These are phyloP conservation scores for Gymnobelideus leadbeateri DNA, from an alignment of 2,113 vertebrate genomes.

Conservation along the genomic window DNA sequence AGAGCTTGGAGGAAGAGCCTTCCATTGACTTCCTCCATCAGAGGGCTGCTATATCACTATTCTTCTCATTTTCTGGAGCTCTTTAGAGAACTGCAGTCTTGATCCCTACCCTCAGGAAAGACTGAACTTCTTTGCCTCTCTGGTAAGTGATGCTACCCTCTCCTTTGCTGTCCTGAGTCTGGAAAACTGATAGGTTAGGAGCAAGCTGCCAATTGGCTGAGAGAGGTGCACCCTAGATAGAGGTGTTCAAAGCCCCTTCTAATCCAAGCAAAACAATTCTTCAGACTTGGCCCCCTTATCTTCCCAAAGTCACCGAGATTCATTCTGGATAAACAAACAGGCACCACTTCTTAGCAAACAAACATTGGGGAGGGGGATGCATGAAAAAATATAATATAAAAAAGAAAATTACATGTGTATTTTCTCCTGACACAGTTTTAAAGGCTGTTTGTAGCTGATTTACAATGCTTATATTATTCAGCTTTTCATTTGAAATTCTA, in stretches of 20 bases:
- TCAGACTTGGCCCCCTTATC: background rate
- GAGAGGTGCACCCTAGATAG: accelerated
- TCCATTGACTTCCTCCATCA: accelerated
- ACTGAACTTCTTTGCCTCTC: constrained; percentile 12
- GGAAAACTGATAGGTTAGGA: background rate
- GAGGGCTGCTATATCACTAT: background rate
- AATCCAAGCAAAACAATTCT: constrained; percentile 8
- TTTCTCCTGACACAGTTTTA: constrained; percentile 81
- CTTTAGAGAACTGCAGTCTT: background rate
- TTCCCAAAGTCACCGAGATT: constrained; percentile 13
- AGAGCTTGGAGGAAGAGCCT: background rate
- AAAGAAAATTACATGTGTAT: constrained; percentile 83
- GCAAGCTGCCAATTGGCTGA: background rate
- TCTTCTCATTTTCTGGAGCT: background rate
- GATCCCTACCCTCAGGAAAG: constrained; percentile 17
- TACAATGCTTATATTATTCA: constrained; percentile 83
- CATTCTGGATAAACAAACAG: constrained; percentile 67
- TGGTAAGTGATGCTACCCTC: constrained; percentile 58
- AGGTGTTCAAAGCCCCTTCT: background rate
- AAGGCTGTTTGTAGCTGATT: constrained; percentile 84
- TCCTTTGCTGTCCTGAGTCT: constrained; percentile 39
- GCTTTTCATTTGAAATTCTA: constrained; percentile 87
- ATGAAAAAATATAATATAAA: constrained; percentile 57
- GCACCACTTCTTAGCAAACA: constrained; percentile 73
- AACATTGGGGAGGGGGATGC: constrained; percentile 35